phyloP scores from a whole-genome alignment of 2,113 vertebrate genomes.

The Athene noctua region DNA sequence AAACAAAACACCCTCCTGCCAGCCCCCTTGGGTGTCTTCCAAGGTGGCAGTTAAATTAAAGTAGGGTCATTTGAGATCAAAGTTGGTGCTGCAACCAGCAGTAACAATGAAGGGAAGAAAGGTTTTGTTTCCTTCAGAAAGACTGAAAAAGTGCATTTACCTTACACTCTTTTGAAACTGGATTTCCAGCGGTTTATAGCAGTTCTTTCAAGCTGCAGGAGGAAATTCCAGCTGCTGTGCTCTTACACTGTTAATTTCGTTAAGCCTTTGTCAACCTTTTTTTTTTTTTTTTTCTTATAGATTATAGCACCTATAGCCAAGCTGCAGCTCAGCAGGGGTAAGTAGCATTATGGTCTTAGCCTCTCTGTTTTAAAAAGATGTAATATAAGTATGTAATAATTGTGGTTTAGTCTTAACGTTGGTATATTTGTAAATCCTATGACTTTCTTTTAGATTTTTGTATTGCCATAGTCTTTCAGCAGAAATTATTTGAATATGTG shows the following conservation, averaged over 20 bases:
- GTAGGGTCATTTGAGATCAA: conserved; percentile 40
- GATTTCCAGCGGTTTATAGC: background rate
- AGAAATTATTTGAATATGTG: background rate
- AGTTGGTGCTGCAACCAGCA: background rate
- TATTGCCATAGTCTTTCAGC: background rate
- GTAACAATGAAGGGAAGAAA: conserved; percentile 6
- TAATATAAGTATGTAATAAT: background rate
- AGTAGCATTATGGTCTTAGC: conserved; percentile 53
- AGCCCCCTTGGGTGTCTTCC: background rate
- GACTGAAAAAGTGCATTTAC: conserved; percentile 18
- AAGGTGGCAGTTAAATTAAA: conserved; percentile 27
- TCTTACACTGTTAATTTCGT: background rate
- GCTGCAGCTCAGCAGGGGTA: conserved; percentile 93
- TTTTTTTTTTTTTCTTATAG: conserved; percentile 64
- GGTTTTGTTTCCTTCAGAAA: background rate
- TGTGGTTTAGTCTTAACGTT: background rate
- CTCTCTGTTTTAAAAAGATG: background rate
- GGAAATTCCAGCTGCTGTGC: conserved; percentile 39
- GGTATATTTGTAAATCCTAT: background rate
- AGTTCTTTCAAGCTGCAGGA: background rate
- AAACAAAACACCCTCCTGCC: background rate
- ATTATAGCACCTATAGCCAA: conserved; percentile 96
- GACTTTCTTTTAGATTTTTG: background rate
- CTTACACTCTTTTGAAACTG: background rate
- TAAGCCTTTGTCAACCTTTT: background rate